These are phyloP conservation scores for Conistra vaccinii DNA, from an alignment of 2,888 invertebrate genomes.

Conservation along the genomic window DNA sequence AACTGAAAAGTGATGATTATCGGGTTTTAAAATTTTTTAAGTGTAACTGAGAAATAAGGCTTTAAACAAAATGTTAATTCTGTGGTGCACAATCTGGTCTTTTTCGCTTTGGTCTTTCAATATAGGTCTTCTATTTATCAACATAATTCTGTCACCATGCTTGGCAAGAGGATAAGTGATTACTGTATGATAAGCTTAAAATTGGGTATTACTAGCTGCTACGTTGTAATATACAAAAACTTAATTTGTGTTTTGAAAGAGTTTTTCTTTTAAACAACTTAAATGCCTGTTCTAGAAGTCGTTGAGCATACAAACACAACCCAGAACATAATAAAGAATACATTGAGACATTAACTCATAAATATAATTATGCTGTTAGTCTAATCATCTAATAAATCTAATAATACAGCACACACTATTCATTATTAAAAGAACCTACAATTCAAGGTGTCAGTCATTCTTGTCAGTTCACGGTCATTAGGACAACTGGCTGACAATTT, in stretches of 20 bases:
- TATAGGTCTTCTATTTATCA: neutral
- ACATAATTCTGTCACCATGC: neutral
- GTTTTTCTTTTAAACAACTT: neutral
- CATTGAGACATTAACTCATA: neutral
- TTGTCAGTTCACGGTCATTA: conserved; percentile 18
- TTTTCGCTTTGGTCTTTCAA: neutral
- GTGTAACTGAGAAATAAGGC: neutral
- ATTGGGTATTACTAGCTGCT: neutral
- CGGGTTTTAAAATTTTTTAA: neutral
- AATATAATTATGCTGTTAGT: conserved; percentile 8
- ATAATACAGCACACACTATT: conserved; percentile 1
- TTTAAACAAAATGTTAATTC: neutral
- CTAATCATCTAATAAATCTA: conserved; percentile 25
- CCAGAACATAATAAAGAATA: neutral
- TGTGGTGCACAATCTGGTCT: neutral
- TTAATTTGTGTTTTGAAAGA: neutral
- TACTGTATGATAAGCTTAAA: neutral
- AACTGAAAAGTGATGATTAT: neutral
- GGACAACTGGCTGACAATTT: neutral
- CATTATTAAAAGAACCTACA: conserved; percentile 1
- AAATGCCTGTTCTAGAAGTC: neutral
- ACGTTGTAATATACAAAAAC: neutral
- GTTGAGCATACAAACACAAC: neutral
- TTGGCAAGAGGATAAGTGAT: neutral
- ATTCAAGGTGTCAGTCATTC: conserved; percentile 17